Evolutionary conservation across 2,113 vertebrate genomes (phyloP), one percentile per base, ranked within the genome.

Genomic region (Muntiacus reevesi): DNA sequence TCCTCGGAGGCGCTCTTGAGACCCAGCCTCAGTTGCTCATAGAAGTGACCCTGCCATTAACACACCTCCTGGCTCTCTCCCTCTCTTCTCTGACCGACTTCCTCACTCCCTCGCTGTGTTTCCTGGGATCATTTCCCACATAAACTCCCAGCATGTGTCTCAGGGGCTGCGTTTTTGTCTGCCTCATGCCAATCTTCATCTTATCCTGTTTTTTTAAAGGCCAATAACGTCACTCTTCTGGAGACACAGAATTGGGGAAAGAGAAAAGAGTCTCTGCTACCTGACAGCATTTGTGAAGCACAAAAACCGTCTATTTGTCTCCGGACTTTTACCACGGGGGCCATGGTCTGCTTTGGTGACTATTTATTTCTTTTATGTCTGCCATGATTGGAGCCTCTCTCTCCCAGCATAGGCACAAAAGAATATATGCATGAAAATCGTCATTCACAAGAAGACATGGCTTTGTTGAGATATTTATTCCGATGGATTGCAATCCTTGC

Each of bases 291-390:
- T 94, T 40, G n/a, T 45, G 15, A 78, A n/a, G 40, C 28, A 23
- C 10, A 43, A 1, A 50, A 88, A 33, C 6, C 47, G 3, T 33
- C 79, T 86, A 15, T 59, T 54, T 50, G 7, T 85, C 25, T 36
- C 50, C n/a, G 4, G 13, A 30, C 86, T 92, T 59, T 57, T 40
- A 3, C 45, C 13, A 30, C 0, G 0, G 27, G 8, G 36, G 3
- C 40, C 13, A 0, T 7, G 3, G 10, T 33, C 40, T 92, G 33
- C 33, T 55, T 10, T 27, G 7, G 50, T 19, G 16, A 13, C 1
- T 40, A 23, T 2, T 12, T 54, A 55, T 83, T 71, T 33, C 15
- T 88, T 23, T 89, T 17, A 6, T 40, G 14, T 83, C 2, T 91
- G 33, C n/a, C n/a, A 8, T 59, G 59, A 64, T 52, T 13, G 13